Conservation (phyloP, 2,113 vertebrate genomes). For the Clarias magur region DNA sequence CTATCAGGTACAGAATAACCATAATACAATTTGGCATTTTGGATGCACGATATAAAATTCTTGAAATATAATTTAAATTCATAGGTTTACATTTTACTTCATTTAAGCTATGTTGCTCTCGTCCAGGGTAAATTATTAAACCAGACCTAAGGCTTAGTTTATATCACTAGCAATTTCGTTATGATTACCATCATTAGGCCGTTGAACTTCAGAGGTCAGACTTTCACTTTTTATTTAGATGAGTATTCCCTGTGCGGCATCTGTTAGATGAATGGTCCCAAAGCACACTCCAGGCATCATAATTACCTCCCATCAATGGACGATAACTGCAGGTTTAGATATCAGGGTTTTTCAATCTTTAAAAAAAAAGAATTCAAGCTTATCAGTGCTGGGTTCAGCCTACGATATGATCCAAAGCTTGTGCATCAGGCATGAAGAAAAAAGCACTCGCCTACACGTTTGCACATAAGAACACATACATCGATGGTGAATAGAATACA, state of each 20-base stretch:
- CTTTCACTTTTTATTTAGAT: constrained; percentile 25
- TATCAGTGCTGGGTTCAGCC: background rate
- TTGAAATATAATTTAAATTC: background rate
- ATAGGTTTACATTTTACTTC: background rate
- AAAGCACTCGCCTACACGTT: background rate
- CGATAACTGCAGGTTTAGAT: background rate
- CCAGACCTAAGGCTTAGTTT: background rate
- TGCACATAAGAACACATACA: background rate
- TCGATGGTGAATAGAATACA: background rate
- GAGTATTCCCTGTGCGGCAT: background rate
- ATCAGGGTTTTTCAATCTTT: background rate
- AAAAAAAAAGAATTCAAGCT: background rate
- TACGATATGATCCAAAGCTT: background rate
- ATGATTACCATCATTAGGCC: constrained; percentile 4
- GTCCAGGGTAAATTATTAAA: background rate
- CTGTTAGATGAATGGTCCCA: background rate
- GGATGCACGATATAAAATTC: background rate
- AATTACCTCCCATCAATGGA: constrained; percentile 13
- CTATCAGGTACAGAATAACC: background rate
- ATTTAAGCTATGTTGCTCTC: background rate
- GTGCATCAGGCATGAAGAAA: background rate
- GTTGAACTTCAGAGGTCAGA: constrained; percentile 23
- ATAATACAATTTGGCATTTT: background rate
- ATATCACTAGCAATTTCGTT: background rate
- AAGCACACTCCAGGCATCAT: background rate